Evolutionary conservation across 2,797 vertebrate species (phyloP), one percentile per base, ranked within the genome.

Genomic region (Sphaeramia orbicularis): DNA sequence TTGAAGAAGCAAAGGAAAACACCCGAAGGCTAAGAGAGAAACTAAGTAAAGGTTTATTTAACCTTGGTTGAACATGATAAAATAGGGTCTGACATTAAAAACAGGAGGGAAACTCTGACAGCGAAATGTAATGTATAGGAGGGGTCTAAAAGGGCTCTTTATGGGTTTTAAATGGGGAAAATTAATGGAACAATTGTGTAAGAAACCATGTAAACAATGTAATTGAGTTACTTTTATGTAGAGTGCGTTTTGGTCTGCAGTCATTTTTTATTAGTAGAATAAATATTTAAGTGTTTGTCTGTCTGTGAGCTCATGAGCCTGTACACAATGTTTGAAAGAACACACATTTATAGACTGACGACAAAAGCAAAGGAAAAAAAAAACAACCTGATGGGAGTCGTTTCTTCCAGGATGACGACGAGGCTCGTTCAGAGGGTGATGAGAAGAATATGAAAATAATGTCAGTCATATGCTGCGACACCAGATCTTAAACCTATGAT

Each of bases 81-180:
- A 52, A 48, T 7, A 13, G 3, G 6, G 9, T 36, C n/a, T 42
- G 35, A 27, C 41, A 19, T 5, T 14, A 45, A 50, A 60, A 44
- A 40, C 71, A 27, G 40, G 21, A 49, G 15, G 51, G 32, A 66
- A 44, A 43, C 44, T 51, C 10, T 47, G 53, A 47, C 30, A 32
- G 47, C 16, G 40, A 38, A 14, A 48, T 30, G 36, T 50, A n/a
- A 0, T 14, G 10, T 10, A 14, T 21, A 8, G 4, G 2, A 32
- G 4, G 52, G 44, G 15, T 55, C 36, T 27, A 37, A 64, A 27
- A 27, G 16, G 2, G 11, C 13, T 30, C n/a, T 10, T 19, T 8
- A 38, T 13, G 37, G n/a, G 37, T 4, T 21, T 21, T 18, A 48
- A 42, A 58, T 2, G 37, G 11, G 41, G n/a, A 12, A 36, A 30